A percentile compares a stretch with the other conserved stretches of the same genome.
phyloP scores from a whole-genome alignment of 2,113 vertebrate genomes.

The Phaetusa simplex region DNA sequence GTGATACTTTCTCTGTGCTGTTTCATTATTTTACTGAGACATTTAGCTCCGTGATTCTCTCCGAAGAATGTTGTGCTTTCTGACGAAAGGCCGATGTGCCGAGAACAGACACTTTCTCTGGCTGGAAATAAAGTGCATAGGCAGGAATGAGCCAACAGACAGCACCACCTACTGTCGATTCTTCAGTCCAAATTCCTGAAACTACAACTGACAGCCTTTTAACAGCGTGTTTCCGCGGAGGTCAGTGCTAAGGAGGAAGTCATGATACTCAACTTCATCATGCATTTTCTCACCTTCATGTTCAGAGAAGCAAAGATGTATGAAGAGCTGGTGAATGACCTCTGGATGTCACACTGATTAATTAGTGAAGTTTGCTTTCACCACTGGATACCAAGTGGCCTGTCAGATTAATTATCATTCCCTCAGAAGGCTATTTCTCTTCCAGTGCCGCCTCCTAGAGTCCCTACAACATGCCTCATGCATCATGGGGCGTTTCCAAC shows the following conservation, averaged over 20 bases:
- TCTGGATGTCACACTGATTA: conserved; percentile 43
- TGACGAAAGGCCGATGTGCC: neutral
- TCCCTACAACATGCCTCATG: neutral
- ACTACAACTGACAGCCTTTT: neutral
- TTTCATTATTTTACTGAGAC: neutral
- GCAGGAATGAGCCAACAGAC: neutral
- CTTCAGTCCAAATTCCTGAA: neutral
- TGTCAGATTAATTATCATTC: conserved; percentile 2
- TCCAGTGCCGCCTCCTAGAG: neutral
- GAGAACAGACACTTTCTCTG: neutral
- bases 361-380: conserved; percentile 3
- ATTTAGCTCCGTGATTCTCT: accelerated
- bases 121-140: neutral
- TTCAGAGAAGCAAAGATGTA: neutral
- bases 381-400: neutral
- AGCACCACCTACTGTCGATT: neutral
- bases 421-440: neutral
- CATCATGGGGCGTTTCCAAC: neutral
- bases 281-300: neutral
- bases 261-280: neutral
- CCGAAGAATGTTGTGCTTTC: neutral
- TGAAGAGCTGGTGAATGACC: neutral
- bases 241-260: neutral
- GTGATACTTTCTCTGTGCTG: neutral
- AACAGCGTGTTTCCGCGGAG: neutral